Conservation (phyloP, 2,888 invertebrate species). For the Rhagonycha fulva region DNA sequence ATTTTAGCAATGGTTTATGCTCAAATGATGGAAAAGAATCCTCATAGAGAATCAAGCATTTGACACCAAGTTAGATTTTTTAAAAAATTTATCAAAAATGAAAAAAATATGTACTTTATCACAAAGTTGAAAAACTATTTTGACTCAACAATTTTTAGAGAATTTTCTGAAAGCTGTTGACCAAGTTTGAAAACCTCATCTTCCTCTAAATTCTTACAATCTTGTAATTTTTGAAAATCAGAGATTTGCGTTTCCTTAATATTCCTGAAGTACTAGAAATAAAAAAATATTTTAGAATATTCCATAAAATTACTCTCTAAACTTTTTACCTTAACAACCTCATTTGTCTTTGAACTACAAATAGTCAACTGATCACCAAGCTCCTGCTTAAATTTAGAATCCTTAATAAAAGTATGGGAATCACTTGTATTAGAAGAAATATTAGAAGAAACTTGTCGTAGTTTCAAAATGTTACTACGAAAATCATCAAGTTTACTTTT, state of each 20-base stretch:
- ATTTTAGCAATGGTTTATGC: too few species aligned
- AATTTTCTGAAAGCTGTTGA: not conserved
- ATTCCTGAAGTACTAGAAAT: slow-evolving; percentile 8
- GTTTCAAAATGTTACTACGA: not conserved
- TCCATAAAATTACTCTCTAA: not conserved
- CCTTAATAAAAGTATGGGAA: not conserved
- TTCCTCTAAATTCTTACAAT: not conserved
- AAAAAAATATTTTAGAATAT: not conserved
- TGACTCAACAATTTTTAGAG: not conserved
- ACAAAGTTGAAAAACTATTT: not conserved
- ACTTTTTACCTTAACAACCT: not conserved
- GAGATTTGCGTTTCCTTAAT: not conserved
- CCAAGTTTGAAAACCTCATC: not conserved
- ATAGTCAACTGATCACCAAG: not conserved
- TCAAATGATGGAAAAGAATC: too few species aligned
- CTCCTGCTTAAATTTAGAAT: not conserved
- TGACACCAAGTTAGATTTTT: too few species aligned
- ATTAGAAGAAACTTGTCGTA: not conserved
- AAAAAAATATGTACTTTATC: too few species aligned
- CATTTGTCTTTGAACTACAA: not conserved
- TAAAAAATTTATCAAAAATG: too few species aligned
- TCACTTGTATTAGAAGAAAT: not conserved
- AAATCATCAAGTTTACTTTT: not conserved
- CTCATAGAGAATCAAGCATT: too few species aligned
- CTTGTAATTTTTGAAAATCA: not conserved